Conservation (phyloP, 2,113 vertebrate species). For the Anoura caudifer region DNA sequence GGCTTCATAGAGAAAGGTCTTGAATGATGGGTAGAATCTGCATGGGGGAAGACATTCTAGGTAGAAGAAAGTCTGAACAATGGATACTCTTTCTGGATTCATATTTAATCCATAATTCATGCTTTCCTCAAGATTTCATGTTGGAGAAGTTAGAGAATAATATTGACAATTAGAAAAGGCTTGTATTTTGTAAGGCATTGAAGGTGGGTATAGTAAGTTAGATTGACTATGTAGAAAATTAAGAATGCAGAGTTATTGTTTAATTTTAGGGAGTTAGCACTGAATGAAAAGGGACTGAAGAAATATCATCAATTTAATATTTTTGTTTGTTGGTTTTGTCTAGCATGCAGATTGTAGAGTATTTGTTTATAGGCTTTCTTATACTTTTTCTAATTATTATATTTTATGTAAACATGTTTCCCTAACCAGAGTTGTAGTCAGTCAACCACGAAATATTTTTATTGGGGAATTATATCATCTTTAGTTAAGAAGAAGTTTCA, state of each 20-base stretch:
- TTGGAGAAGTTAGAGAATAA: neutral
- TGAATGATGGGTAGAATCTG: neutral
- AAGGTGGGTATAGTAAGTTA: neutral
- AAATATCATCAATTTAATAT: neutral
- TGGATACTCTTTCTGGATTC: neutral
- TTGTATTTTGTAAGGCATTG: neutral
- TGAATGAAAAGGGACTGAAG: neutral
- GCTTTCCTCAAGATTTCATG: neutral
- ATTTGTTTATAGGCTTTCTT: neutral
- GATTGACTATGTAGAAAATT: neutral
- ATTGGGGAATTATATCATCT: neutral
- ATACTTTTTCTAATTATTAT: neutral
- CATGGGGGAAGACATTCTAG: neutral
- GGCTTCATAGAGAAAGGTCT: neutral
- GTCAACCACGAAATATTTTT: neutral
- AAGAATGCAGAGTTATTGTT: neutral
- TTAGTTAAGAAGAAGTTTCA: neutral
- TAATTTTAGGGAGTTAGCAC: neutral
- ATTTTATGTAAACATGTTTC: neutral
- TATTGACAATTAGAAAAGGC: neutral
- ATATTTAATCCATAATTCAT: neutral
- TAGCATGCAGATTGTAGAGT: neutral
- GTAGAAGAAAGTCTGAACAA: neutral
- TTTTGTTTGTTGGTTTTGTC: neutral
- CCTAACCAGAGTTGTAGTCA: neutral